Evolutionary conservation across 2,888 invertebrate genomes (phyloP), one percentile per base, ranked within the genome.

Genomic region (Ganaspis brasiliensis): DNA sequence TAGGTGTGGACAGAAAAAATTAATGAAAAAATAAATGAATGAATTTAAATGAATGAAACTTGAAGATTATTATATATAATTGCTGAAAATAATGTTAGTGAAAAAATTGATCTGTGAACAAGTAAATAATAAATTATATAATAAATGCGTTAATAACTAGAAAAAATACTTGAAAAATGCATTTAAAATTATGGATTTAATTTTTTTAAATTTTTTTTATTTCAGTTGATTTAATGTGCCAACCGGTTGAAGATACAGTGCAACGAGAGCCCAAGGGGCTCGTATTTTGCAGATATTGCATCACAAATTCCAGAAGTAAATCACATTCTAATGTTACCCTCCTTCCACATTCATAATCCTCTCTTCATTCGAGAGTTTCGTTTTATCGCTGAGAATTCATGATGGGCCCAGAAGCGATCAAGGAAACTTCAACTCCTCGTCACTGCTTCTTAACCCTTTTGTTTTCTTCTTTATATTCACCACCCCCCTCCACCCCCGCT

Each of bases 231-330:
- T 31, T 31, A 31, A 31, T 31, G 31, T 31, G 3, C 3, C 6
- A 31, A 31, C 31, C 6, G 3, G 31, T 31, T 31, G 31, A 31
- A 31, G 31, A 31, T 31, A 6, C 31, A 31, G 2, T 4, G 31
- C 31, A 31, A 31, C 31, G 79, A 59, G 78, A 45, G 77, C 76
- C 74, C 79, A 55, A 72, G 79, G 76, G 75, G 73, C 75, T 79
- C 81, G 74, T 76, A 80, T 82, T 82, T 85, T 81, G 77, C 81
- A 80, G 78, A 80, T 84, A 85, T 82, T 79, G 77, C 77, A 82
- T 83, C 78, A 76, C 77, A 77, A 75, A 82, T 85, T 85, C 76
- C 59, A 79, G 78, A 81, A 79, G 76, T 79, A 80, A 79, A 81
- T 80, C 81, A 79, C 74, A 79, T 56, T 81, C 79, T 74, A 77